phyloP scores from a whole-genome alignment of 2,797 vertebrate species.

The Enteromius radiatus region DNA sequence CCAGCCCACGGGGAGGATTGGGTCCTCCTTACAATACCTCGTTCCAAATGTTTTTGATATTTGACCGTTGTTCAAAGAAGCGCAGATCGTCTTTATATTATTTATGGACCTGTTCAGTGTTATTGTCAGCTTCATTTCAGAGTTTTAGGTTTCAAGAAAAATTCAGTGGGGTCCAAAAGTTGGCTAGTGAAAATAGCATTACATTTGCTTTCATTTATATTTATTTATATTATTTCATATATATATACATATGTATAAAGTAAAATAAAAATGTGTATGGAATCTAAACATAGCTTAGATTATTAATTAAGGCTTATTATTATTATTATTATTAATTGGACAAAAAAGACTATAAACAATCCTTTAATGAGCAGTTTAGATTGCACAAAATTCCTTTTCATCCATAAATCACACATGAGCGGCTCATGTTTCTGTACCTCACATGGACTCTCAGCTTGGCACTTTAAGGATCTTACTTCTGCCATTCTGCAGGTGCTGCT shows the following conservation, averaged over 20 bases:
- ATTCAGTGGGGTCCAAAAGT: background rate
- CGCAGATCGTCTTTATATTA: constrained; percentile 17
- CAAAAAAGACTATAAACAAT: background rate
- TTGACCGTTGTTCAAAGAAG: constrained; percentile 48
- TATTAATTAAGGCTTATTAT: background rate
- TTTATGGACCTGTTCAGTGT: constrained; percentile 17
- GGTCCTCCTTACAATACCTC: constrained; percentile 27
- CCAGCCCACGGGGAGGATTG: constrained; percentile 22
- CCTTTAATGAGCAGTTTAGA: background rate
- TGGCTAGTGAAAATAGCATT: background rate
- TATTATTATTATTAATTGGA: background rate
- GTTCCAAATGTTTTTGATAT: constrained; percentile 58
- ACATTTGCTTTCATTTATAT: background rate
- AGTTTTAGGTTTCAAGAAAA: background rate
- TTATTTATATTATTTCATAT: background rate
- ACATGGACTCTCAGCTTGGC: constrained; percentile 22
- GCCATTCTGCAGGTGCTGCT: constrained; percentile 57
- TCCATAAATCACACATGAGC: background rate
- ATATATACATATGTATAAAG: too few relatives aligned
- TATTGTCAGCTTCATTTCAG: constrained; percentile 69
- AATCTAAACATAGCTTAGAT: background rate
- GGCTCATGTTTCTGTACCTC: background rate
- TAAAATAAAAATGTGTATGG: background rate
- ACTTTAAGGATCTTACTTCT: constrained; percentile 12
- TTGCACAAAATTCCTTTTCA: background rate